Evolutionary conservation across 2,113 vertebrate genomes (phyloP).

Genomic region (Pseudopodoces humilis): DNA sequence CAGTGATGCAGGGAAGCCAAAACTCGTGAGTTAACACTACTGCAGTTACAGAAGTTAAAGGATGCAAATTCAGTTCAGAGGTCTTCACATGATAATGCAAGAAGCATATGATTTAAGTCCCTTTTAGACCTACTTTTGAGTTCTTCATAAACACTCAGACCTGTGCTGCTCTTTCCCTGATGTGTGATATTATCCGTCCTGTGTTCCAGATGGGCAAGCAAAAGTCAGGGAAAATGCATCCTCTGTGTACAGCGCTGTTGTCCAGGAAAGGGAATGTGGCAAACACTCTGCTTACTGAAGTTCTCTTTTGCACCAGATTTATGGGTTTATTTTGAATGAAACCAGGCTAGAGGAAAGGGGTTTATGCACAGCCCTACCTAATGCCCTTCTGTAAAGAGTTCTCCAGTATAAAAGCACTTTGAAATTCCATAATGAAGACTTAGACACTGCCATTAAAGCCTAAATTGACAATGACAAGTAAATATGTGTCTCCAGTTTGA

Average conservation of each 20-base stretch:
- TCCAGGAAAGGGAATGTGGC: neutral
- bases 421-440: neutral
- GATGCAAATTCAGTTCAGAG: neutral
- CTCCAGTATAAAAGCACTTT: neutral
- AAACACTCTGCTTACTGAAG: neutral
- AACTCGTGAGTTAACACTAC: neutral
- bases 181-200: neutral
- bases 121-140: neutral
- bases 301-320: neutral
- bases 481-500: neutral
- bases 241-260: neutral
- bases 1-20: neutral
- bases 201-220: neutral
- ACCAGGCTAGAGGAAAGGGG: neutral
- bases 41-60: neutral
- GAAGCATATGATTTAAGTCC: neutral
- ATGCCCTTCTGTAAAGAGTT: neutral
- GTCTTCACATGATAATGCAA: neutral
- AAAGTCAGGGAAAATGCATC: neutral
- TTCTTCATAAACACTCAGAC: neutral
- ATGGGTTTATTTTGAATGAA: neutral
- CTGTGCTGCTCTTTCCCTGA: neutral
- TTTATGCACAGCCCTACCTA: neutral
- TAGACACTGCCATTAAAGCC: neutral
- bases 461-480: neutral